These are phyloP conservation scores for Chloropsis cyanopogon DNA, from an alignment of 2,113 vertebrate species.

Conservation along the genomic window DNA sequence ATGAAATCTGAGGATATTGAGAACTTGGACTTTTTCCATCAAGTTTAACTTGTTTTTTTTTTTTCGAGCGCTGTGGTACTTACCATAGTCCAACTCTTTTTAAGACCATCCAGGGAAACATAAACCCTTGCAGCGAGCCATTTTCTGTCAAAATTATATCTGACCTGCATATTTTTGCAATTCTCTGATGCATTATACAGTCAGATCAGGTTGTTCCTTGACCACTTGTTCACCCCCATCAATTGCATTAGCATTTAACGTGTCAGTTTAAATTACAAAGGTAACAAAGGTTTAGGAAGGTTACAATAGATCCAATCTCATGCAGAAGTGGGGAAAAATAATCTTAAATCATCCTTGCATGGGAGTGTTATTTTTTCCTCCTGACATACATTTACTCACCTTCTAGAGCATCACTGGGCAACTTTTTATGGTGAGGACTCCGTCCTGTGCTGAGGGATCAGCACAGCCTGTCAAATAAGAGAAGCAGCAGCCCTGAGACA, in stretches of 20 bases:
- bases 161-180: slow-evolving; percentile 70
- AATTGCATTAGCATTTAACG: slow-evolving; percentile 74
- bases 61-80: slow-evolving; percentile 56
- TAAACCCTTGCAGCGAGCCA: slow-evolving; percentile 65
- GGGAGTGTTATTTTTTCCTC: slow-evolving; percentile 17
- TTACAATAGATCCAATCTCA: slow-evolving; percentile 61
- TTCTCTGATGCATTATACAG: slow-evolving; percentile 65
- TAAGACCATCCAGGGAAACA: slow-evolving; percentile 68
- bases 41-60: slow-evolving; percentile 51
- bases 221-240: slow-evolving; percentile 75
- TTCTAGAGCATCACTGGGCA: not conserved
- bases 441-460: no score
- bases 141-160: slow-evolving; percentile 72
- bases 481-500: not conserved
- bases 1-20: slow-evolving; percentile 49
- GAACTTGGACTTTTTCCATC: slow-evolving; percentile 37
- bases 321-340: slow-evolving; percentile 11
- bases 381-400: not conserved
- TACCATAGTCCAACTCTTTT: slow-evolving; percentile 58
- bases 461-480: not conserved
- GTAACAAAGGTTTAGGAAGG: slow-evolving; percentile 68
- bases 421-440: not conserved
- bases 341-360: slow-evolving; percentile 47
- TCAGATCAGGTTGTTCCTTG: slow-evolving; percentile 71
- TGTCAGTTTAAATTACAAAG: slow-evolving; percentile 73